Evolutionary conservation across 2,888 invertebrate species (phyloP).

Genomic region (Synergus umbraculus): DNA sequence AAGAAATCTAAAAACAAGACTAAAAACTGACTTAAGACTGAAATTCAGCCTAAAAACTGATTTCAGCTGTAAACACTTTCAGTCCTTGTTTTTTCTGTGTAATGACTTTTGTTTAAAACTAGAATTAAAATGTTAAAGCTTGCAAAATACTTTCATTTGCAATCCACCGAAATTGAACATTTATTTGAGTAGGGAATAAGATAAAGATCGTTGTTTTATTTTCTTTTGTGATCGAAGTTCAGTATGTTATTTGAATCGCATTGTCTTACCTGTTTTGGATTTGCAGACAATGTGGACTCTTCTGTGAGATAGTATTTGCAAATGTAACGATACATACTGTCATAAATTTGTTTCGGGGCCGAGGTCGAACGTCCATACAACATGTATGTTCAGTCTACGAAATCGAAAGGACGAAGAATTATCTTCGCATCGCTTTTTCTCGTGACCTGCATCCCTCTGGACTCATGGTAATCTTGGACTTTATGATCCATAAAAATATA

Average conservation of each 20-base stretch:
- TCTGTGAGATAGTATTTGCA: constrained; percentile 2
- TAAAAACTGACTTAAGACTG: too few relatives aligned
- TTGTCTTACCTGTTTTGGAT: constrained; percentile 7
- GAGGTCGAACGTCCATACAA: constrained; percentile 60
- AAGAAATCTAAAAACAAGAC: too few relatives aligned
- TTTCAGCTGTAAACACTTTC: too few relatives aligned
- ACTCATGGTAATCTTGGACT: neutral
- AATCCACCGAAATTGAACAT: too few relatives aligned
- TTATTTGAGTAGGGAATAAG: neutral
- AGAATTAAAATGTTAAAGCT: too few relatives aligned
- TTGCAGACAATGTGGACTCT: neutral
- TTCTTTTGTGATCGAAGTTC: neutral
- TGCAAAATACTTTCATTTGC: too few relatives aligned
- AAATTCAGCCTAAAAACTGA: too few relatives aligned
- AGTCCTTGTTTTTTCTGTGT: too few relatives aligned
- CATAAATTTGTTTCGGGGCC: constrained; percentile 68
- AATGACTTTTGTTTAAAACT: too few relatives aligned
- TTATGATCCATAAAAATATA: constrained; percentile 1
- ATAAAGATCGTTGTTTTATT: neutral
- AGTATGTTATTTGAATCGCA: neutral
- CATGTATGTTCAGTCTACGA: constrained; percentile 47
- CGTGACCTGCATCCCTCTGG: neutral
- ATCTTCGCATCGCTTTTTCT: constrained; percentile 19
- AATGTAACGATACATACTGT: constrained; percentile 34
- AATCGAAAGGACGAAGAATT: constrained; percentile 64